Evolutionary conservation across 2,888 invertebrate species (phyloP).

Genomic region (Drosophila quinaria): DNA sequence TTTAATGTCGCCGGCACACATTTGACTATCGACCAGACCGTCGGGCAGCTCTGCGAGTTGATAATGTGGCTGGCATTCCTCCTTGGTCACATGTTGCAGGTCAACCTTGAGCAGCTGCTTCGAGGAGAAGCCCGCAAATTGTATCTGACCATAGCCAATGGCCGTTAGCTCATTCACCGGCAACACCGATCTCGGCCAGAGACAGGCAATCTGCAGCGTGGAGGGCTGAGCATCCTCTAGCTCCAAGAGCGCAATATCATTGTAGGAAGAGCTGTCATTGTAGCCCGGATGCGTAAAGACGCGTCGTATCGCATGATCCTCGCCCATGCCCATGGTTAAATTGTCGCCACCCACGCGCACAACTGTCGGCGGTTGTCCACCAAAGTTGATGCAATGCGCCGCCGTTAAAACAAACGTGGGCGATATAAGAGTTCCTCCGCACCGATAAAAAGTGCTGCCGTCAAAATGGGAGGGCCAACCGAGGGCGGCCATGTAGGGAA

Average conservation of each 20-base stretch:
- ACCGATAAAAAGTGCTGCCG: conserved; percentile 64
- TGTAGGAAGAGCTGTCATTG: conserved; percentile 87
- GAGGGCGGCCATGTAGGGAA: conserved; percentile 71
- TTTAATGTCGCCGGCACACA: conserved; percentile 64
- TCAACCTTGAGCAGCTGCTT: conserved; percentile 61
- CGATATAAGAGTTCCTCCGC: conserved; percentile 77
- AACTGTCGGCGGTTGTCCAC: conserved; percentile 51
- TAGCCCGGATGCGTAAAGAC: conserved; percentile 87
- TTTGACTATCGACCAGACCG: conserved; percentile 47
- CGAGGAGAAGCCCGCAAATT: conserved; percentile 76
- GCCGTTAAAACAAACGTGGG: conserved; percentile 73
- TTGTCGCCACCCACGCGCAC: conserved; percentile 76
- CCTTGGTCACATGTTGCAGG: conserved; percentile 38
- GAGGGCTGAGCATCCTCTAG: conserved; percentile 71
- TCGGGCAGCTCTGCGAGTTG: conserved; percentile 15
- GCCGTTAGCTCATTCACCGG: conserved; percentile 86
- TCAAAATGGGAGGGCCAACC: conserved; percentile 69
- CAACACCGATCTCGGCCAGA: conserved; percentile 84
- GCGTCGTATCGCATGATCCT: conserved; percentile 39
- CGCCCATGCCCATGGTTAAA: conserved; percentile 52
- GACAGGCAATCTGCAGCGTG: conserved; percentile 85
- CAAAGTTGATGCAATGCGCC: conserved; percentile 75
- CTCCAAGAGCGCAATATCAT: conserved; percentile 89
- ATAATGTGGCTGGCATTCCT: conserved; percentile 39
- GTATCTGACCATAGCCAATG: conserved; percentile 88